These are phyloP conservation scores for Tapera naevia DNA, from an alignment of 2,797 vertebrate species.

Conservation along the genomic window DNA sequence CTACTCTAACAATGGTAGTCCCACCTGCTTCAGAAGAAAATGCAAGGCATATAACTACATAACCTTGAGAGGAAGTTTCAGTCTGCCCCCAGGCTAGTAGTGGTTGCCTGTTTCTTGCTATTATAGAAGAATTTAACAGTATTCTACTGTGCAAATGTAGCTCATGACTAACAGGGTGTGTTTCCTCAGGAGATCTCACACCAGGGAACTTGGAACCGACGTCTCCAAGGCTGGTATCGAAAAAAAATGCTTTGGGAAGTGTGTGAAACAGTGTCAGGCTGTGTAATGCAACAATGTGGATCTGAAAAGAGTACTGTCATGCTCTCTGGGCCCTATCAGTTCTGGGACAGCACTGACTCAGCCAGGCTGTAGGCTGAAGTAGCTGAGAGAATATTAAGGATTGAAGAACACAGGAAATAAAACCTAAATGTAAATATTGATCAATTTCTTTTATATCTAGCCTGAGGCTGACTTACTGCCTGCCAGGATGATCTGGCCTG, in stretches of 20 bases:
- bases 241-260: neutral
- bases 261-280: neutral
- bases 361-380: neutral
- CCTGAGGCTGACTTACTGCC: neutral
- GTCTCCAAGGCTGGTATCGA: neutral
- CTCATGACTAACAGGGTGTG: neutral
- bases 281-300: neutral
- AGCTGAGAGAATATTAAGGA: neutral
- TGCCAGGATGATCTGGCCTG: neutral
- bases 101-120: neutral
- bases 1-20: neutral
- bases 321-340: neutral
- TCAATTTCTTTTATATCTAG: neutral
- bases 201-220: neutral
- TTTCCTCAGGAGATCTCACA: neutral
- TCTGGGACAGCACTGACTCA: neutral
- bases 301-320: neutral
- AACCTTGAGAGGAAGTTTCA: neutral
- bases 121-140: neutral
- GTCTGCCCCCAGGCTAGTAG: neutral
- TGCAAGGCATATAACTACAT: neutral
- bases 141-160: neutral
- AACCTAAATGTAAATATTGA: neutral
- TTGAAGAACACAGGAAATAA: neutral
- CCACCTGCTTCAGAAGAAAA: constrained; percentile 15